Conservation (phyloP, 2,113 vertebrate species). For the Bos javanicus region DNA sequence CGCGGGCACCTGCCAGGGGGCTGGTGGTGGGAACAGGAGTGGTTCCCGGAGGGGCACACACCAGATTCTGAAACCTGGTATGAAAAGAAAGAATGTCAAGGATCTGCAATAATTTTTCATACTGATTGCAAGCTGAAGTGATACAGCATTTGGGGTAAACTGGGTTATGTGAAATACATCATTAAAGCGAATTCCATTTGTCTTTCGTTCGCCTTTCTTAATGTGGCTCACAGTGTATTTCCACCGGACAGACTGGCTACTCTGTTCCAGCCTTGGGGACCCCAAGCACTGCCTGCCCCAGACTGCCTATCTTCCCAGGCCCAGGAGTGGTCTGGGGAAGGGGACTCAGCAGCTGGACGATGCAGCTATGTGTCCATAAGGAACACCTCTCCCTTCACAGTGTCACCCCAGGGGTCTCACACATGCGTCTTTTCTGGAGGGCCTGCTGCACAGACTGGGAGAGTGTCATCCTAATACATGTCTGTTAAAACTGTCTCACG, state of each 20-base stretch:
- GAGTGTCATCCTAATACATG: neutral
- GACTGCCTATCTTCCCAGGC: neutral
- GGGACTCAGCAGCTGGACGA: neutral
- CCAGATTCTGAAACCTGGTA: neutral
- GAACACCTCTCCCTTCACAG: neutral
- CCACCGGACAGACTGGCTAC: neutral
- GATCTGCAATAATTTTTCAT: neutral
- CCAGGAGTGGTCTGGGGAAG: neutral
- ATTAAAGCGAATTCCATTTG: neutral
- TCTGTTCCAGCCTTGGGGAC: neutral
- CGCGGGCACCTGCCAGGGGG: fast-evolving
- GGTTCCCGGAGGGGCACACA: neutral
- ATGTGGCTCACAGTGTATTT: neutral
- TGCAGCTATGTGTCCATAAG: neutral
- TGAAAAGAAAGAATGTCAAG: neutral
- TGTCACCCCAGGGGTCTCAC: neutral
- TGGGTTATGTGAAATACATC: neutral
- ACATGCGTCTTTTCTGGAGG: neutral
- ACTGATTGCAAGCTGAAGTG: neutral
- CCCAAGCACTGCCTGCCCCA: neutral
- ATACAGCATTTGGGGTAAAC: neutral
- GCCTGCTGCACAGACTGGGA: neutral
- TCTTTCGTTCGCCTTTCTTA: neutral
- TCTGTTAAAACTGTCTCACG: neutral
- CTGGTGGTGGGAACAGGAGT: neutral